A percentile compares a stretch with the other conserved stretches of the same genome.
These are phyloP conservation scores for Allygus modestus DNA, from an alignment of 2,888 invertebrate species.

Conservation along the genomic window DNA sequence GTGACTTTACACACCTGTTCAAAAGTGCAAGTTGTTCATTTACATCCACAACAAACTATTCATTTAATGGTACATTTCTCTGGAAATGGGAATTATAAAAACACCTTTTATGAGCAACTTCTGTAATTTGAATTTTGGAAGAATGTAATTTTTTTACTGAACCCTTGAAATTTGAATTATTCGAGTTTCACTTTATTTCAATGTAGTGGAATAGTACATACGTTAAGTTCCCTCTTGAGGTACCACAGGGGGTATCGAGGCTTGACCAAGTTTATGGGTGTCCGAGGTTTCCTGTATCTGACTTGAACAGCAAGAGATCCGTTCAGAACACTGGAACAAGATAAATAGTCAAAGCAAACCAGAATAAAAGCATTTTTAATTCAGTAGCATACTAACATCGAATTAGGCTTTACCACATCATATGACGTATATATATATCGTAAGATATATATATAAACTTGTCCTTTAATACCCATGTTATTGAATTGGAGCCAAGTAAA, in stretches of 20 bases:
- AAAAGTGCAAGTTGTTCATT: no score
- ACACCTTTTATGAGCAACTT: no score
- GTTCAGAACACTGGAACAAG: slow-evolving; percentile 35
- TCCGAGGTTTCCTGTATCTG: slow-evolving; percentile 25
- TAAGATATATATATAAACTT: background rate
- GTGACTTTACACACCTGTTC: no score
- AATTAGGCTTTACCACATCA: background rate
- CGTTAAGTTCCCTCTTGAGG: slow-evolving; percentile 81
- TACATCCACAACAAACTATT: no score
- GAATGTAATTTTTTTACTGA: no score
- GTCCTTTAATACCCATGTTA: background rate
- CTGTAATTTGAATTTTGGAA: no score
- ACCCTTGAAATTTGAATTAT: no score
- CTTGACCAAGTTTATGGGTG: slow-evolving; percentile 72
- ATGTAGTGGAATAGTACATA: slow-evolving; percentile 74
- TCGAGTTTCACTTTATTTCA: no score
- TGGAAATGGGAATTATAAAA: no score
- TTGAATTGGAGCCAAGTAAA: background rate
- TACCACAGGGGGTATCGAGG: slow-evolving; percentile 87
- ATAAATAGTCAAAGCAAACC: no score
- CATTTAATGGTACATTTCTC: no score
- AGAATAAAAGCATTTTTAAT: background rate
- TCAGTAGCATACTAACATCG: background rate
- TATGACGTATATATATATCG: background rate
- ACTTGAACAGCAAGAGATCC: slow-evolving; percentile 41